Evolutionary conservation across 2,797 vertebrate genomes (phyloP).

Genomic region (Capromys pilorides): DNA sequence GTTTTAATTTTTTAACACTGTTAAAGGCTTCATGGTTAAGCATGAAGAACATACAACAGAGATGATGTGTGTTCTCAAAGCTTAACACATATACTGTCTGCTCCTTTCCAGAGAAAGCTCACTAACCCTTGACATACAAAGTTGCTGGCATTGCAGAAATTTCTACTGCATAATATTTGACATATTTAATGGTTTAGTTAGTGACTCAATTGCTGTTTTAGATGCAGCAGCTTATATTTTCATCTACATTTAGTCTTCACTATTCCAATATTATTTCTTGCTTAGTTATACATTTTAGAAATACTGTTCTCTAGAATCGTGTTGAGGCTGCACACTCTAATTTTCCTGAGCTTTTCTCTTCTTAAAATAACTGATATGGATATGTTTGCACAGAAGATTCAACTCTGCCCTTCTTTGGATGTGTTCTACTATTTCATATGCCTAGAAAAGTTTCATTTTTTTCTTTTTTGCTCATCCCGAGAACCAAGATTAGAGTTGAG

Average conservation of each 20-base stretch:
- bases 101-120: background rate
- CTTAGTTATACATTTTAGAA: background rate
- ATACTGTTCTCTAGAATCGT: background rate
- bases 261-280: background rate
- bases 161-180: background rate
- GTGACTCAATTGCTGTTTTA: background rate
- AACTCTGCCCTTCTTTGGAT: background rate
- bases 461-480: background rate
- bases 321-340: background rate
- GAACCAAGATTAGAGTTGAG: slow-evolving; percentile 16
- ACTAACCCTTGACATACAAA: background rate
- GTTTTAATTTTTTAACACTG: background rate
- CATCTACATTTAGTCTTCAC: background rate
- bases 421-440: background rate
- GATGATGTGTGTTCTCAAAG: background rate
- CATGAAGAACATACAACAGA: background rate
- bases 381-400: background rate
- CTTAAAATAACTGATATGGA: background rate
- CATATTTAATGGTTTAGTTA: background rate
- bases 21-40: background rate
- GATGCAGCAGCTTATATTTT: background rate
- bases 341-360: background rate
- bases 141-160: background rate
- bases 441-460: background rate
- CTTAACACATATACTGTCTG: background rate